Percentiles rank a stretch among this genome's conserved stretches.
phyloP scores from a whole-genome alignment of 2,888 invertebrate species.

The Lysandra coridon region DNA sequence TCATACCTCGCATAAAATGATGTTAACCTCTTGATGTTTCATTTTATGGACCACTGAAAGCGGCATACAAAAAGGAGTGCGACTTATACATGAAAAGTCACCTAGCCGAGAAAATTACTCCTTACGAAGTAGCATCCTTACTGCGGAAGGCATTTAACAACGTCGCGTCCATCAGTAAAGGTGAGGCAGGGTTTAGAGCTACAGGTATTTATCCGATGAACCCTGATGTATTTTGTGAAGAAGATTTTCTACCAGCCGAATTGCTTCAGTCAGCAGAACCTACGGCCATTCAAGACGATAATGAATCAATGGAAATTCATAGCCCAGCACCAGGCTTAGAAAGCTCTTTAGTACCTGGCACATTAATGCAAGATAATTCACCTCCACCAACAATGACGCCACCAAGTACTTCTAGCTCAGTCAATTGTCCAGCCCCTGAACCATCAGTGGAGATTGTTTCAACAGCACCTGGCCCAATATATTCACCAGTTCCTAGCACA shows the following conservation, averaged over 20 bases:
- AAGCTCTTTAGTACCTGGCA: too few species aligned
- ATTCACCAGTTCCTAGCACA: too few species aligned
- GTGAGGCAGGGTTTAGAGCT: slow-evolving; percentile 47
- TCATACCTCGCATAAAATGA: slow-evolving; percentile 39
- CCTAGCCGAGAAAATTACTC: slow-evolving; percentile 44
- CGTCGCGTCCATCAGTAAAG: slow-evolving; percentile 48
- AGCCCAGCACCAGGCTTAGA: too few species aligned
- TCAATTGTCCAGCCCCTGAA: too few species aligned
- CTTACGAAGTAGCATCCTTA: slow-evolving; percentile 46
- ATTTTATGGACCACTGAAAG: slow-evolving; percentile 42
- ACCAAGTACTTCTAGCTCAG: too few species aligned
- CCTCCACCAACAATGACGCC: too few species aligned
- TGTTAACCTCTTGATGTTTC: slow-evolving; percentile 44
- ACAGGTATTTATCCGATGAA: slow-evolving; percentile 50
- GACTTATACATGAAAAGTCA: slow-evolving; percentile 47
- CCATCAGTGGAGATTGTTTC: too few species aligned
- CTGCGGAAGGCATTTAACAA: slow-evolving; percentile 37
- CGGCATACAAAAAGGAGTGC: slow-evolving; percentile 46
- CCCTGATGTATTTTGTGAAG: slow-evolving; percentile 43
- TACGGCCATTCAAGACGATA: too few species aligned
- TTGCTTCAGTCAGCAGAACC: slow-evolving; percentile 20
- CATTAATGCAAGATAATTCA: too few species aligned
- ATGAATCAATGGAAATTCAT: too few species aligned
- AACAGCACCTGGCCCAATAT: too few species aligned
- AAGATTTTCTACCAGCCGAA: slow-evolving; percentile 42